Conservation (phyloP, 2,113 vertebrate genomes). For the Falcunculus frontatus region DNA sequence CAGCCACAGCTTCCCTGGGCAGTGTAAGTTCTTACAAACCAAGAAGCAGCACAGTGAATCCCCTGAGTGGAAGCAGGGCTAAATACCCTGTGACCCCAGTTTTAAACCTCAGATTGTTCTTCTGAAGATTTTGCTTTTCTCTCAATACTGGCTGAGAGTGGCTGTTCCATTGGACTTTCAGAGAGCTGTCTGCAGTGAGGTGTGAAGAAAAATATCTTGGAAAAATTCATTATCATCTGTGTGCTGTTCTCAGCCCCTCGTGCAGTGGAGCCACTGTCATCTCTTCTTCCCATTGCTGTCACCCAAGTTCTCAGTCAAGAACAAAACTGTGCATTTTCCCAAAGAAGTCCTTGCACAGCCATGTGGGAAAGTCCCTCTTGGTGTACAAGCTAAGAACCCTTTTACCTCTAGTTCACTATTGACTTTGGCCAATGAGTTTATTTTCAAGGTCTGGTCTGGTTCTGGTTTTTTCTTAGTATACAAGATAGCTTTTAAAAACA, state of each 20-base stretch:
- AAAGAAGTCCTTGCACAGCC: background rate
- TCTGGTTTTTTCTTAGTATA: background rate
- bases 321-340: background rate
- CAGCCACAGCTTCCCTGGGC: background rate
- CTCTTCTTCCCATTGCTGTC: background rate
- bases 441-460: conserved; percentile 29
- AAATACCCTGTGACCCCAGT: fast-evolving
- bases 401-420: background rate
- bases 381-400: background rate
- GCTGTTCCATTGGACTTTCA: background rate
- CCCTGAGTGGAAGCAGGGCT: fast-evolving
- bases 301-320: background rate
- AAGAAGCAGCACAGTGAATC: background rate
- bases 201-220: background rate
- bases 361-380: background rate
- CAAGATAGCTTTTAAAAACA: background rate
- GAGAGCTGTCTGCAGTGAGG: background rate
- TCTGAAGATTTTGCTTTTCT: background rate
- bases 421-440: background rate
- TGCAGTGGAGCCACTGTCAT: background rate
- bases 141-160: background rate
- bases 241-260: background rate
- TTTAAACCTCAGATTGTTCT: background rate
- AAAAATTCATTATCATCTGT: background rate
- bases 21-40: background rate